Conservation (phyloP, 2,113 vertebrate genomes). For the Brachypteracias leptosomus region DNA sequence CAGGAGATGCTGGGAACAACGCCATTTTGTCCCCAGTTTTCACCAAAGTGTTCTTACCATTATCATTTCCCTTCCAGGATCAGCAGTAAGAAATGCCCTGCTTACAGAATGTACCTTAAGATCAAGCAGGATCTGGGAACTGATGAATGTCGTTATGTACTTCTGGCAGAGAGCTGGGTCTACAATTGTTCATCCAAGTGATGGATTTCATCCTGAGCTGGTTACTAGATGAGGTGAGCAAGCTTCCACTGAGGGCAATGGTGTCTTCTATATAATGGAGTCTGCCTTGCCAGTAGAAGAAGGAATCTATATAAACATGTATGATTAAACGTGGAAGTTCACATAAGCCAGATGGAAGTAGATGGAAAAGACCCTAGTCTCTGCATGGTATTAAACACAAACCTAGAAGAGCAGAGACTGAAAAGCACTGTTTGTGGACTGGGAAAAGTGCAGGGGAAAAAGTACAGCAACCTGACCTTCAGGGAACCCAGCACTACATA, state of each 20-base stretch:
- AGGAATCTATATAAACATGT: not conserved
- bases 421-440: not conserved
- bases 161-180: not conserved
- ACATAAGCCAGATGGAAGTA: not conserved
- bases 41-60: not conserved
- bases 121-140: not conserved
- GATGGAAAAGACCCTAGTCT: not conserved
- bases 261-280: not conserved
- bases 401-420: not conserved
- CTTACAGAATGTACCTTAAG: not conserved
- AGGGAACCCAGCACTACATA: not conserved
- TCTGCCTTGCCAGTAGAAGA: not conserved
- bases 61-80: not conserved
- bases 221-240: not conserved
- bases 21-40: not conserved
- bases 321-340: rapidly evolving
- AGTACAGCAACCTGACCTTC: not conserved
- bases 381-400: not conserved
- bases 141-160: not conserved
- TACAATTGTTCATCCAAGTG: not conserved
- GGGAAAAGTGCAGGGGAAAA: not conserved
- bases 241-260: not conserved
- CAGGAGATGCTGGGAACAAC: not conserved
- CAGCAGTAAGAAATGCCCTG: not conserved
- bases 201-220: not conserved